Evolutionary conservation across 2,888 invertebrate species (phyloP), one percentile per base, ranked within the genome.

Genomic region (Xestia rhomboidea): DNA sequence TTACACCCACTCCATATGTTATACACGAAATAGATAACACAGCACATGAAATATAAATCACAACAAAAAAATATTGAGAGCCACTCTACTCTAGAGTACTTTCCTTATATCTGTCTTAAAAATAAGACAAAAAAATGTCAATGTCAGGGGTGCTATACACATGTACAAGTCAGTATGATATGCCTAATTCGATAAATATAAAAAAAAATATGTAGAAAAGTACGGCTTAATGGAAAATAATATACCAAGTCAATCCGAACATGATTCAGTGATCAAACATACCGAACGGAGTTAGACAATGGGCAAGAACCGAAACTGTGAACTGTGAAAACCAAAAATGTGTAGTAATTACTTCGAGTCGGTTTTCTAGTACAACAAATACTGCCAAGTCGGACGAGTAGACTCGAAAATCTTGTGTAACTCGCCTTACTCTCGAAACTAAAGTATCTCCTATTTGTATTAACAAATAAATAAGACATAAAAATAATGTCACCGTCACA

Each of bases 401-500:
- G 11, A 38, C 24, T 24, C 34, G 2, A 7, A 57, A 38, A 63
- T 13, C 24, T 41, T 64, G 64, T 63, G 13, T 18, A 64, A 13
- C 49, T 41, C 41, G 30, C 76, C 51, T 51, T 34, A n/a, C 15
- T 49, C 51, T 67, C 11, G 24, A n/a, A 71, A 64, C 60, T 60
- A 60, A 7, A 77, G 44, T 34, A 49, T 57, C 34, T 21, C 15
- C 7, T 51, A 64, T 73, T 81, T 74, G 70, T 74, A 83, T 77
- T 81, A 83, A 76, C 67, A 83, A 60, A 78, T 76, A 83, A 60
- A 78, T 76, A 78, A 80, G 74, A 78, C 82, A 86, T 87, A 87
- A 88, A 83, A 77, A 81, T 82, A 79, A 83, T 77, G 77, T 83
- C 86, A 87, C 80, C 82, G 79, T 78, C 81, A 86, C 62, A 69